phyloP scores from a whole-genome alignment of 2,113 vertebrate species.

The Phylloscopus trochilus region DNA sequence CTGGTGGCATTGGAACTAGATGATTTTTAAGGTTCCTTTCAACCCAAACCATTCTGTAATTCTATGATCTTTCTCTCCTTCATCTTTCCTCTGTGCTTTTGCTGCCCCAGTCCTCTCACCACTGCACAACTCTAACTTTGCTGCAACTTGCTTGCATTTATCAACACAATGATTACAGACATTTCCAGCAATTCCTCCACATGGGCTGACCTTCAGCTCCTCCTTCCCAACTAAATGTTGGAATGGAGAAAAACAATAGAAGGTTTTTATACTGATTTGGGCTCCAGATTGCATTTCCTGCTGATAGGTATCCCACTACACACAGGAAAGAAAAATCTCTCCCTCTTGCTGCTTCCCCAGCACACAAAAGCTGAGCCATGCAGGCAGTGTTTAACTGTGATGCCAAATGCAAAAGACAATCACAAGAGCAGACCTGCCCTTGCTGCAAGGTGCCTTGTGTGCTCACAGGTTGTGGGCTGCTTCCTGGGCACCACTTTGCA shows the following conservation, averaged over 20 bases:
- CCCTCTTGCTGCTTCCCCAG: not conserved
- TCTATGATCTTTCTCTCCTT: not conserved
- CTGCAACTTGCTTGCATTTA: not conserved
- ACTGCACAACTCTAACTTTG: not conserved
- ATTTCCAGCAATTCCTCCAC: not conserved
- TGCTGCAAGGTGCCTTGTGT: rapidly evolving
- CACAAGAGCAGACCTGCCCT: not conserved
- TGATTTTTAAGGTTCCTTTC: not conserved
- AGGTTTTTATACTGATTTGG: not conserved
- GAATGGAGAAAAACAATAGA: not conserved
- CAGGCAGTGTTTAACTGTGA: not conserved
- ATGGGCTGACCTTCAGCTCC: not conserved
- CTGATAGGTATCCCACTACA: not conserved
- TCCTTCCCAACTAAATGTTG: not conserved
- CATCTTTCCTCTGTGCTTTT: not conserved
- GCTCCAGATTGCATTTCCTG: not conserved
- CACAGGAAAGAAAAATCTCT: not conserved
- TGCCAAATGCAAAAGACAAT: rapidly evolving
- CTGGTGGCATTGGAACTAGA: not conserved
- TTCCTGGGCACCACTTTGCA: not conserved
- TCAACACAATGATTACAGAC: not conserved
- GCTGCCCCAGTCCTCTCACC: not conserved
- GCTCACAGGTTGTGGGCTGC: not conserved
- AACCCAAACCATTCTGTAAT: not conserved
- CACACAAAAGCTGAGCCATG: not conserved